These are phyloP conservation scores for Brachypalpus laphriformis DNA, from an alignment of 2,888 invertebrate genomes.

Conservation along the genomic window DNA sequence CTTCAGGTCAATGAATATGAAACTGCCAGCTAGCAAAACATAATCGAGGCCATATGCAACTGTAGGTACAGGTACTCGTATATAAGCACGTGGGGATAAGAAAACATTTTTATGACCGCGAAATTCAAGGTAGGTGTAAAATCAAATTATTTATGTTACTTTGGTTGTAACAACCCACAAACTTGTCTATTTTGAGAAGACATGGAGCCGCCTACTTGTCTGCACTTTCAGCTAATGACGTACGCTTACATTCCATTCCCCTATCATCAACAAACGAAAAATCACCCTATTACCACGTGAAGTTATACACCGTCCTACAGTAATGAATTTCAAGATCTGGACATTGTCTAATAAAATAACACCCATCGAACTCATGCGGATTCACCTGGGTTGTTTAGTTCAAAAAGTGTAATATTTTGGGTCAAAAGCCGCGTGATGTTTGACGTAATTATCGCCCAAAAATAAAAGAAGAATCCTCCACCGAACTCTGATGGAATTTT, in stretches of 20 bases:
- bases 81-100: too few relatives aligned
- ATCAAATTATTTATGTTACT: too few relatives aligned
- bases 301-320: not conserved
- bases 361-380: not conserved
- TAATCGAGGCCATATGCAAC: too few relatives aligned
- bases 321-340: not conserved
- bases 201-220: not conserved
- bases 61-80: too few relatives aligned
- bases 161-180: too few relatives aligned
- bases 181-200: too few relatives aligned
- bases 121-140: too few relatives aligned
- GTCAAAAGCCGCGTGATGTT: constrained; percentile 61
- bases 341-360: not conserved
- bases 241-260: not conserved
- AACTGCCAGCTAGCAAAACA: too few relatives aligned
- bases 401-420: constrained; percentile 35
- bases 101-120: too few relatives aligned
- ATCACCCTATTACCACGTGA: not conserved
- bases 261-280: not conserved
- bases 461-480: constrained; percentile 12
- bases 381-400: constrained; percentile 7
- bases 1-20: too few relatives aligned
- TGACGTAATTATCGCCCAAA: constrained; percentile 48
- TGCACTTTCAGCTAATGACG: not conserved
- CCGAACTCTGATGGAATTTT: constrained; percentile 15